phyloP scores from a whole-genome alignment of 2,797 vertebrate genomes.

The Myotis vivesi region DNA sequence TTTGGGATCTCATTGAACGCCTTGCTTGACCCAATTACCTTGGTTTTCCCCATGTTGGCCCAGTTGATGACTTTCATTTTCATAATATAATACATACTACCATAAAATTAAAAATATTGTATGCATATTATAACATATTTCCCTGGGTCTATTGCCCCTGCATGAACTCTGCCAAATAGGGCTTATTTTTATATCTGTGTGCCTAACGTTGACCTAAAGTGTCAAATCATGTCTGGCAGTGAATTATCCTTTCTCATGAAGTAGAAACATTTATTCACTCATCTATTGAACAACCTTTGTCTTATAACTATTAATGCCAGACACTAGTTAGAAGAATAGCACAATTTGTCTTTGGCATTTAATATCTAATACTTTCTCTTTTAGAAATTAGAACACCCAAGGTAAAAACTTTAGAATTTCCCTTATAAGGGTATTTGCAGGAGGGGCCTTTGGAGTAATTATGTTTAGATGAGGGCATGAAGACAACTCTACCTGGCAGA shows the following conservation, averaged over 20 bases:
- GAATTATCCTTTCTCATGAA: background rate
- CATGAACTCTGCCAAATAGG: background rate
- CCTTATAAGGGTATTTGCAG: background rate
- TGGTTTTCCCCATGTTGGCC: fast-evolving
- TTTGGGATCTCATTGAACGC: background rate
- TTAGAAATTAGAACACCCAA: background rate
- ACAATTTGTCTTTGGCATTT: background rate
- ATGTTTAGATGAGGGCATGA: background rate
- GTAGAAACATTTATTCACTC: background rate
- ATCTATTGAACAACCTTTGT: background rate
- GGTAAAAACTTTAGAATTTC: background rate
- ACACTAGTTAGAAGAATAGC: background rate
- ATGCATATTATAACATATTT: background rate
- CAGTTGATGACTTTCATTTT: background rate
- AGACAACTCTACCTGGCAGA: too few relatives aligned
- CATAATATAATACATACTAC: background rate
- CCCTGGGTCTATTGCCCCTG: background rate
- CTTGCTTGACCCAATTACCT: background rate
- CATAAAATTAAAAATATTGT: background rate
- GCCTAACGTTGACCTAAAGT: background rate
- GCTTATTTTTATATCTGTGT: background rate
- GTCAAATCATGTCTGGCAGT: background rate
- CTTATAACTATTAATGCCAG: background rate
- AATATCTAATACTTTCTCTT: background rate
- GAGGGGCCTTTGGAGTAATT: background rate